Percentiles rank a stretch among this genome's conserved stretches.
Conservation (phyloP, 2,797 vertebrate genomes). For the Anguilla marmorata region DNA sequence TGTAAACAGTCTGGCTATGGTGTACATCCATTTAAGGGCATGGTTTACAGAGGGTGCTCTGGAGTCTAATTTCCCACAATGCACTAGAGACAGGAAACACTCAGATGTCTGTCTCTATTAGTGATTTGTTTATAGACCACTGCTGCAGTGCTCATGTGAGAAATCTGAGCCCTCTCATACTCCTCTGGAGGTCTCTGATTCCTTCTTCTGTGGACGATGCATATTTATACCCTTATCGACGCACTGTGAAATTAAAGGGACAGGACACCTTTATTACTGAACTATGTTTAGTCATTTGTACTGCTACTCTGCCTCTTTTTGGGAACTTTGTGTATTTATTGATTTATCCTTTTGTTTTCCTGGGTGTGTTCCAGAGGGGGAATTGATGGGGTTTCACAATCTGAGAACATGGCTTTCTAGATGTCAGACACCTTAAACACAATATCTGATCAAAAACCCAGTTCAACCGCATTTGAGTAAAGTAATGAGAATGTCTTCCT, state of each 20-base stretch:
- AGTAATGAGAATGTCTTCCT: constrained; percentile 34
- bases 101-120: constrained; percentile 6
- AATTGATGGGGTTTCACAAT: constrained; percentile 43
- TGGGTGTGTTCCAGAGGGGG: constrained; percentile 36
- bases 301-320: neutral
- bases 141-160: constrained; percentile 19
- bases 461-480: constrained; percentile 38
- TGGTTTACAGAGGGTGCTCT: neutral
- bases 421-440: constrained; percentile 34
- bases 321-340: neutral
- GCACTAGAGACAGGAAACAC: neutral
- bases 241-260: neutral
- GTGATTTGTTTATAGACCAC: constrained; percentile 20
- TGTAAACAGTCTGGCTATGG: neutral
- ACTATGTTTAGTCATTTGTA: constrained; percentile 10
- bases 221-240: constrained; percentile 18
- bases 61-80: constrained; percentile 19
- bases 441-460: constrained; percentile 46
- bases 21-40: neutral
- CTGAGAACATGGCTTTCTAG: constrained; percentile 31
- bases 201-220: neutral
- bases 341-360: constrained; percentile 21
- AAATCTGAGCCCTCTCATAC: constrained; percentile 28
- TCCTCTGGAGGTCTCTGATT: constrained; percentile 6
- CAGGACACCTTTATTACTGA: neutral